Conservation (phyloP, 1,140 invertebrate genomes). For the Goniozus legneri region DNA sequence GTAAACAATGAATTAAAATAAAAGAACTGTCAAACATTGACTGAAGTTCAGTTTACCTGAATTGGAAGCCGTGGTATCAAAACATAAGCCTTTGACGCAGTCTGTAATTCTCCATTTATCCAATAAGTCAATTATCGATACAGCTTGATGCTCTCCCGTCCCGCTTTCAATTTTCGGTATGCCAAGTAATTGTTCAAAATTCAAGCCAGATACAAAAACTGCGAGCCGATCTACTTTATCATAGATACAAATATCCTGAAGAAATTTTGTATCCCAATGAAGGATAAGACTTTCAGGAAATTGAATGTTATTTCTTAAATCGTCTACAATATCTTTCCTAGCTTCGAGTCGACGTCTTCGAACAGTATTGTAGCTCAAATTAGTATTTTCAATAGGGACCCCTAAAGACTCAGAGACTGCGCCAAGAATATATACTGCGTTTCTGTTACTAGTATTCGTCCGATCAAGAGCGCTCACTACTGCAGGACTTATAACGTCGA, state of each 20-base stretch:
- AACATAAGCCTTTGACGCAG: conserved; percentile 12
- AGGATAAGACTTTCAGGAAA: conserved; percentile 2
- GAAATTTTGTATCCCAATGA: conserved; percentile 16
- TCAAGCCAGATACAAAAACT: conserved; percentile 7
- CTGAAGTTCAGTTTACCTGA: not conserved
- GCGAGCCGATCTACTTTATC: conserved; percentile 15
- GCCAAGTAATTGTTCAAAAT: conserved; percentile 13
- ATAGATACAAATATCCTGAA: conserved; percentile 5
- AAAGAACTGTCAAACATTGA: not conserved
- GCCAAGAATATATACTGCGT: not conserved
- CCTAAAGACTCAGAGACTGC: not conserved
- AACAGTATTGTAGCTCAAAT: conserved; percentile 6
- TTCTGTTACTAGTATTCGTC: not conserved
- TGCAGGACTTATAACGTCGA: not conserved
- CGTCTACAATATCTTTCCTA: conserved; percentile 8
- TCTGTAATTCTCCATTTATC: conserved; percentile 16
- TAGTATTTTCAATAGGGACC: not conserved
- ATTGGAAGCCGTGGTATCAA: conserved; percentile 14
- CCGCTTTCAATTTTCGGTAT: conserved; percentile 7
- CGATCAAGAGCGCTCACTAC: not conserved
- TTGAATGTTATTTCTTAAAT: conserved; percentile 7
- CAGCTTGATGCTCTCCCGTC: conserved; percentile 5
- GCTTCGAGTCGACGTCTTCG: conserved; percentile 6
- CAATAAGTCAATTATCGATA: conserved; percentile 12
- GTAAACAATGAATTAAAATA: too few species aligned